Conservation (phyloP, 1,140 invertebrate species). For the Neuroterus valhalla region DNA sequence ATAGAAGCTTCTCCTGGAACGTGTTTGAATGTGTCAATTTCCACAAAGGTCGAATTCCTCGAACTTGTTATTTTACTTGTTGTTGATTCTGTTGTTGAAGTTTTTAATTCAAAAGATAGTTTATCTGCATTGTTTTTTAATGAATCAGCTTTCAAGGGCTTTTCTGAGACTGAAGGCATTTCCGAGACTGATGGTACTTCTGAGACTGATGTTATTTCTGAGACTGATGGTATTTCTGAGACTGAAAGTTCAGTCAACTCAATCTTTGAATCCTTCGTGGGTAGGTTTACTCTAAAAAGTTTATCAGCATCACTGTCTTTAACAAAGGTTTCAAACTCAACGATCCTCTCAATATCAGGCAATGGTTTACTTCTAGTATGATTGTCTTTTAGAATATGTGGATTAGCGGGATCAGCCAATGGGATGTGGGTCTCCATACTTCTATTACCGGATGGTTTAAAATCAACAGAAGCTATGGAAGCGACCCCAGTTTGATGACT, state of each 20-base stretch:
- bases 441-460: neutral
- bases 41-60: conserved; percentile 67
- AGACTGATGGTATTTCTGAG: neutral
- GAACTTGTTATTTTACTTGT: conserved; percentile 32
- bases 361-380: conserved; percentile 30
- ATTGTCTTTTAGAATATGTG: conserved; percentile 8
- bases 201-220: neutral
- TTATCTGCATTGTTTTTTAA: conserved; percentile 4
- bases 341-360: conserved; percentile 47
- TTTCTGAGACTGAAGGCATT: neutral
- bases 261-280: conserved; percentile 46
- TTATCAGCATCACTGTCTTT: conserved; percentile 47
- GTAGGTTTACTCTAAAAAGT: conserved; percentile 37
- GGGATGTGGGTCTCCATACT: neutral
- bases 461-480: conserved; percentile 9
- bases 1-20: conserved; percentile 49
- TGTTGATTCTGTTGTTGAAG: neutral
- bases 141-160: neutral
- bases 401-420: neutral
- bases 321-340: conserved; percentile 58
- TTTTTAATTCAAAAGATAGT: neutral
- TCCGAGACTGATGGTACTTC: neutral
- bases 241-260: conserved; percentile 44
- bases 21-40: conserved; percentile 65
- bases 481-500: neutral